Conservation (phyloP, 2,113 vertebrate species). For the Urocynchramus pylzowi region DNA sequence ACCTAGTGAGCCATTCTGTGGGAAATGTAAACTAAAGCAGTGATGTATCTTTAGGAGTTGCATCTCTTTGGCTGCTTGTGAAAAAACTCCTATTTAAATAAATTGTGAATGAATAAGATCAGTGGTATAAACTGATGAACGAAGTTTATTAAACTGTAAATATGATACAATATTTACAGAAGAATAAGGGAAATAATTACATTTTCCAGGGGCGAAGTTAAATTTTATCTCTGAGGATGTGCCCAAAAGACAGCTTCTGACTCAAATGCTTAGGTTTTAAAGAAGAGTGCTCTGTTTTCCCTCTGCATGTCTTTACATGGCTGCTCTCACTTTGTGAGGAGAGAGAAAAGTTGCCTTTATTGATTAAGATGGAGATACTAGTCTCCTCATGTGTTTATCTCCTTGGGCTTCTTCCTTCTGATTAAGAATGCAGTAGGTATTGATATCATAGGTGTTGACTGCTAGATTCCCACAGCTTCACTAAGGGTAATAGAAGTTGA, state of each 20-base stretch:
- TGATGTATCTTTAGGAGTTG: slow-evolving; percentile 30
- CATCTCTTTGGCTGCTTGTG: slow-evolving; percentile 44
- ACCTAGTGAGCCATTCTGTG: neutral
- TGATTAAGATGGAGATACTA: neutral
- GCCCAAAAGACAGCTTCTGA: neutral
- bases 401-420: neutral
- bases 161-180: slow-evolving; percentile 21
- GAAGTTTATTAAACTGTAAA: neutral
- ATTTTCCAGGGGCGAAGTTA: neutral
- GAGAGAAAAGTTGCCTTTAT: neutral
- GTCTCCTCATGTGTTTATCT: neutral
- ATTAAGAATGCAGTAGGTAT: slow-evolving; percentile 18
- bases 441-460: neutral
- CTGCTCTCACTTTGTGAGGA: neutral
- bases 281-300: neutral
- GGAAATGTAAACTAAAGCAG: slow-evolving; percentile 39
- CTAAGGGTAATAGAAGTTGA: neutral
- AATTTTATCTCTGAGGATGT: neutral
- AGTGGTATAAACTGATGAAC: neutral
- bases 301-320: neutral
- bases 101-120: slow-evolving; percentile 25
- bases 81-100: slow-evolving; percentile 32
- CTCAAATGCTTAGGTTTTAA: neutral
- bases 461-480: neutral
- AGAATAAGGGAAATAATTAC: neutral